These are phyloP conservation scores for Lasiurus borealis DNA, from an alignment of 2,113 vertebrate species.

Conservation along the genomic window DNA sequence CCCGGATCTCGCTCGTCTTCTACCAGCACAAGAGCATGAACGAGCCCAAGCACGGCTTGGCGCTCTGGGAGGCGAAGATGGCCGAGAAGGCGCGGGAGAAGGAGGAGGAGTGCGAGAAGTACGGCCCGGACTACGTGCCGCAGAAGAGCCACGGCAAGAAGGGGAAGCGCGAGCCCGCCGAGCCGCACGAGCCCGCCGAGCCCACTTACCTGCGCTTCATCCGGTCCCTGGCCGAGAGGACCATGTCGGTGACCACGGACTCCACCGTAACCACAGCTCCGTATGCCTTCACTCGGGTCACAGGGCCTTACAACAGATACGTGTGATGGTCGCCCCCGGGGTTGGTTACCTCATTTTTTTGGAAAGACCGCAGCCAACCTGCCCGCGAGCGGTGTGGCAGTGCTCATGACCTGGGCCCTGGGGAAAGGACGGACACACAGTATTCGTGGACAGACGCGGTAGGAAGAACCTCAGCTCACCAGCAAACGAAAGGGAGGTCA, in stretches of 20 bases:
- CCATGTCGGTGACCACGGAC: constrained; percentile 95
- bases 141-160: constrained; percentile 94
- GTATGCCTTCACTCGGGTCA: constrained; percentile 98
- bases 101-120: constrained; percentile 95
- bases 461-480: constrained; percentile 84
- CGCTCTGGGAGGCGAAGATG: constrained; percentile 98
- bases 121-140: constrained; percentile 92
- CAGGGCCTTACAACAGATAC: constrained; percentile 97
- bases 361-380: constrained; percentile 73
- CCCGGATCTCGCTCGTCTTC: constrained; percentile 97
- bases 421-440: constrained; percentile 72
- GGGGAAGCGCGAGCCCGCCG: constrained; percentile 92
- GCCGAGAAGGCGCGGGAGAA: constrained; percentile 97
- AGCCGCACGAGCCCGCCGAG: constrained; percentile 89
- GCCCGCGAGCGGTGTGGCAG: constrained; percentile 53
- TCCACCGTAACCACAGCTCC: constrained; percentile 95
- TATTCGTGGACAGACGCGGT: constrained; percentile 67
- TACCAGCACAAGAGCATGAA: constrained; percentile 99
- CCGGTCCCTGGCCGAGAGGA: constrained; percentile 92
- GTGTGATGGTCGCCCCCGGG: constrained; percentile 85
- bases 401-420: constrained; percentile 51
- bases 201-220: constrained; percentile 94
- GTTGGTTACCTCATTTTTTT: constrained; percentile 85
- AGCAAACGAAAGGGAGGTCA: constrained; percentile 82
- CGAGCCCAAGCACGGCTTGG: constrained; percentile 96